phyloP scores from a whole-genome alignment of 2,888 invertebrate genomes.

The Tromatobia lineatoria region DNA sequence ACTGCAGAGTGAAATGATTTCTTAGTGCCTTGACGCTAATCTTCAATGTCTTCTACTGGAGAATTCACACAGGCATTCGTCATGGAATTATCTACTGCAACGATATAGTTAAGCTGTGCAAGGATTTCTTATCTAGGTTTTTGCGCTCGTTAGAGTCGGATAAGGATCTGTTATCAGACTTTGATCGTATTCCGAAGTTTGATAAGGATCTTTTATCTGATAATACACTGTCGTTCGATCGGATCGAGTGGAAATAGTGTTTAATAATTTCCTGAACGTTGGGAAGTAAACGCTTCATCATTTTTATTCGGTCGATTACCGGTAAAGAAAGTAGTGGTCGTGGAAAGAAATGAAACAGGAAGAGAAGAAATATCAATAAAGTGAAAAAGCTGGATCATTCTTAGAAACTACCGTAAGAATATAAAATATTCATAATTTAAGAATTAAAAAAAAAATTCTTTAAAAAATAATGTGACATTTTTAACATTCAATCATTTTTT shows the following conservation, averaged over 20 bases:
- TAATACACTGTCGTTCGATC: conserved; percentile 10
- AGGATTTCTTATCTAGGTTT: conserved; percentile 24
- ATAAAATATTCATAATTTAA: neutral
- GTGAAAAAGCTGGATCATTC: neutral
- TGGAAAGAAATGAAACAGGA: neutral
- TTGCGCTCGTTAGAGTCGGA: conserved; percentile 21
- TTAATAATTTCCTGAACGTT: conserved; percentile 13
- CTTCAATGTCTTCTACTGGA: neutral
- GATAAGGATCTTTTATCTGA: conserved; percentile 30
- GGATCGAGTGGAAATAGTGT: conserved; percentile 12
- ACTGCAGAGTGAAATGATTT: neutral
- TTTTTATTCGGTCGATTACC: neutral
- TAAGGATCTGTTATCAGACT: conserved; percentile 28
- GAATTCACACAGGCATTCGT: neutral
- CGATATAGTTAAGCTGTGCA: neutral
- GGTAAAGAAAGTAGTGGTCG: neutral
- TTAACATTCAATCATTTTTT: too few relatives aligned
- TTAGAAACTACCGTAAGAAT: neutral
- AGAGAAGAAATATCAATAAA: neutral
- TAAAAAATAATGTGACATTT: too few relatives aligned
- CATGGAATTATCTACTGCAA: neutral
- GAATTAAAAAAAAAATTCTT: neutral
- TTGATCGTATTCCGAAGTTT: neutral
- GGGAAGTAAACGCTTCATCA: neutral
- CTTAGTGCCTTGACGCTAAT: neutral